Evolutionary conservation across 1,140 invertebrate species (phyloP), one percentile per base, ranked within the genome.

Genomic region (Acyrthosiphon pisum): DNA sequence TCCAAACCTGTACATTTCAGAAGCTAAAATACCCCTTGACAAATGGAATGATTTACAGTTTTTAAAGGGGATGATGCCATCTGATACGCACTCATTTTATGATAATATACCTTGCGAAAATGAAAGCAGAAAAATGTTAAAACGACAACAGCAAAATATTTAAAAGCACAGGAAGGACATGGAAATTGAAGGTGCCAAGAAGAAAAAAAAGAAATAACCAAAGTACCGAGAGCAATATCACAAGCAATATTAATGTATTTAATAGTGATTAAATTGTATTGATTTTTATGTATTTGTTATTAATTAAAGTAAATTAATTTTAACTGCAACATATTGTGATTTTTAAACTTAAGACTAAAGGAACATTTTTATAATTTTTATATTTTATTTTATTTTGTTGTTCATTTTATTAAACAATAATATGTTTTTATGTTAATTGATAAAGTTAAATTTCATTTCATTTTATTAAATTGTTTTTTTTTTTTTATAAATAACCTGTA

Each of bases 311-410:
- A 35, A 22, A 81, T 35, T 35, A 35, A 81, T 81, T 0, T 37
- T 81, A 81, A 81, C 76, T 81, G 35, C n/a, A 81, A 81, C 6
- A 81, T 81, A 76, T 76, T 76, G 68, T 76, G n/a, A 76, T 76
- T 76, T 76, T 76, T 76, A 76, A 76, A 76, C 68, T 76, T 18
- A 76, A 35, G 18, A 76, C 68, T 76, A 35, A 76, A 76, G 68
- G 68, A 76, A 76, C n/a, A 76, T 76, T 76, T 76, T 76, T 76
- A 76, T 76, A 76, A 35, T 76, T 76, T 76, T 35, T 35, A 76
- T 76, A 76, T 76, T 76, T 76, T 76, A 76, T 76, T 76, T 76
- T 76, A 76, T 76, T 76, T 76, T 76, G 68, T 76, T 76, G 0
- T 76, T 76, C 11, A 76, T 76, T 76, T 76, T 76, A 76, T 76